Evolutionary conservation across 1,140 invertebrate species (phyloP), one percentile per base, ranked within the genome.

Genomic region (Cepaea nemoralis): DNA sequence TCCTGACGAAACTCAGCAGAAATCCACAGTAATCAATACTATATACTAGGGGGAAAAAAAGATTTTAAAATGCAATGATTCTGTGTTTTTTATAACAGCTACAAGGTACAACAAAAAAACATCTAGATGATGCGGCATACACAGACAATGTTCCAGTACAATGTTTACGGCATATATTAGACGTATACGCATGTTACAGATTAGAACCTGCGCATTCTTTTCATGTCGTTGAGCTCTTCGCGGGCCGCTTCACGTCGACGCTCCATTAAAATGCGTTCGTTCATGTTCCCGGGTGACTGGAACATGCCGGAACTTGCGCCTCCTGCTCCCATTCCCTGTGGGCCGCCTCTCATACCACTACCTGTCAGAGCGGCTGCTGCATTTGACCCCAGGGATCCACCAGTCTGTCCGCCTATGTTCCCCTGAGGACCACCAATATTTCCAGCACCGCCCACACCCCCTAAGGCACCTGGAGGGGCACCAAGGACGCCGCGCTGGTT

Each of bases 151-250:
- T 2, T 55, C 3, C 50, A 55, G 50, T 55, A 55, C 8, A 55
- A 55, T 55, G n/a, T 19, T 55, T 8, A 14, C 50, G n/a, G 50
- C n/a, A 1, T 55, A 24, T 1, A 2, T 2, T 55, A 55, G 22
- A 27, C 59, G 22, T 16, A 16, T 31, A 63, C 59, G 3, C 10
- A 2, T 19, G 35, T 70, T 39, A 6, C 22, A 42, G 35, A 35
- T 71, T 83, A 86, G 73, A 80, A 86, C 40, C 85, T 78, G 5
- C 85, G 83, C 85, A 86, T 86, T 75, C 85, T 84, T 79, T 86
- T 86, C 80, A 86, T 85, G 66, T 86, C 84, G 63, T 48, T 79
- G 40, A 85, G 75, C 69, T 86, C 85, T 35, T 86, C 85, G 48
- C 84, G 75, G 19, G 79, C 79, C 19, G 82, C 83, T 67, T 82